phyloP scores from a whole-genome alignment of 1,140 invertebrate genomes.

The Anastrepha obliqua region DNA sequence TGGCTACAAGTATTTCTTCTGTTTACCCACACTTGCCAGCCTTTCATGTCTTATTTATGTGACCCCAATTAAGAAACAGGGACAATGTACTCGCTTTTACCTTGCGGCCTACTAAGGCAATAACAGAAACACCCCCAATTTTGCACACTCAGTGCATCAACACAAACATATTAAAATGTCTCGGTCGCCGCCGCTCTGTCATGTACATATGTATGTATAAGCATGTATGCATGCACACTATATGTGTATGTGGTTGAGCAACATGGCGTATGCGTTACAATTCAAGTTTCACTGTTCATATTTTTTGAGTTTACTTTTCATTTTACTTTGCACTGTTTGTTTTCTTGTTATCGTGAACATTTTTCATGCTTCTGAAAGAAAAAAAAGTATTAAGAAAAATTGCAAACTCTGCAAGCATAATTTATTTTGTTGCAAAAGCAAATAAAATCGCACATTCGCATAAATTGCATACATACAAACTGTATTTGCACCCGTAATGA shows the following conservation, averaged over 20 bases:
- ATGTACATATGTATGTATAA: neutral
- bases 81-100: conserved; percentile 25
- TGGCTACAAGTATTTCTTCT: neutral
- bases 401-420: conserved; percentile 6
- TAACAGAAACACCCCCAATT: conserved; percentile 16
- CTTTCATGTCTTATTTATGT: conserved; percentile 51
- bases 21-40: conserved; percentile 15
- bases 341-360: neutral
- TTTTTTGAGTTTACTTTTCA: conserved; percentile 8
- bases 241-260: neutral
- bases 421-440: conserved; percentile 4
- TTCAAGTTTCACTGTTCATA: neutral
- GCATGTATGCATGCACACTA: neutral
- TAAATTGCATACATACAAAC: neutral
- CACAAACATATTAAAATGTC: neutral
- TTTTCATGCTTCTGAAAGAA: neutral
- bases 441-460: neutral
- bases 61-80: conserved; percentile 47
- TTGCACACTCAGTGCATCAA: neutral
- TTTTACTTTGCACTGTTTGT: conserved; percentile 1
- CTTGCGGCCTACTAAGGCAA: conserved; percentile 31
- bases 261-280: neutral
- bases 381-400: conserved; percentile 4
- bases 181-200: neutral
- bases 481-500: too few species aligned